phyloP scores from a whole-genome alignment of 2,797 vertebrate species.

The Nyctalus aviator region DNA sequence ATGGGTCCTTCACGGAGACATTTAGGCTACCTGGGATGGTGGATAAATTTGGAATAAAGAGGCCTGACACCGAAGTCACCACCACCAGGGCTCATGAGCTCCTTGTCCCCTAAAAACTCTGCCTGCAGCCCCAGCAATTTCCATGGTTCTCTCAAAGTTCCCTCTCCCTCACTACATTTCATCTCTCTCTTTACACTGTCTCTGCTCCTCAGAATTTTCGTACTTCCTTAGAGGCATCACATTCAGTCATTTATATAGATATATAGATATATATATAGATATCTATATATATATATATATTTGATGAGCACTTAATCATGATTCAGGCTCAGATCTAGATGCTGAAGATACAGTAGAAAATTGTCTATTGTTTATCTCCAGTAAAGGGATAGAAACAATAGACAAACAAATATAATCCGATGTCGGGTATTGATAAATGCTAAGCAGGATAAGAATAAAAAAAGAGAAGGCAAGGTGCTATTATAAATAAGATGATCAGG shows the following conservation, averaged over 20 bases:
- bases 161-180: not conserved
- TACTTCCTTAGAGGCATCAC: not conserved
- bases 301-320: conserved; percentile 1
- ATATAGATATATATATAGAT: no score
- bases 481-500: not conserved
- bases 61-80: not conserved
- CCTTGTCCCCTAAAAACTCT: not conserved
- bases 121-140: not conserved
- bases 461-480: not conserved
- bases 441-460: not conserved
- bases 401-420: not conserved
- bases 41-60: not conserved
- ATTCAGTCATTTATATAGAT: not conserved
- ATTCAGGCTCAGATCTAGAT: not conserved
- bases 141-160: not conserved
- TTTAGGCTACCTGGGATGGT: not conserved
- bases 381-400: not conserved
- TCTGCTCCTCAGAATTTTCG: not conserved
- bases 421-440: not conserved
- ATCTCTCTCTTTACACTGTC: not conserved
- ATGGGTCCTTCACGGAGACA: not conserved
- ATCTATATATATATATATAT: not conserved
- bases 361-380: no score
- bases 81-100: not conserved
- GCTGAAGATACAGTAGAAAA: not conserved